Evolutionary conservation across 2,888 invertebrate genomes (phyloP).

Genomic region (Ariolimax columbianus): DNA sequence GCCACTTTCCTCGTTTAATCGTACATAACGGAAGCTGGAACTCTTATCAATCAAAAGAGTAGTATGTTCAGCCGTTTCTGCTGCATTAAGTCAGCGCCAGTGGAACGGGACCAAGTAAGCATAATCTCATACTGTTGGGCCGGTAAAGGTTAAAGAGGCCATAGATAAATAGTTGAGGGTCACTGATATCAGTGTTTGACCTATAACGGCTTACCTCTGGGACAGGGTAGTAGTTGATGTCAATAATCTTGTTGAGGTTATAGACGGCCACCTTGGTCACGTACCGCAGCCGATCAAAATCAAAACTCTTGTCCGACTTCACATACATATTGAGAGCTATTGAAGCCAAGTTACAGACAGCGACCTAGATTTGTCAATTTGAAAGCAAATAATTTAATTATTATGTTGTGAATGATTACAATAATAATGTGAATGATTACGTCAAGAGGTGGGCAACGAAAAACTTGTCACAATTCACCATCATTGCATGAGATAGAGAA

Average conservation of each 20-base stretch:
- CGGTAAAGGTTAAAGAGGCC: too few relatives aligned
- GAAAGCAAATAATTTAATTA: background rate
- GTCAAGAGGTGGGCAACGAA: too few relatives aligned
- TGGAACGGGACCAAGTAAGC: too few relatives aligned
- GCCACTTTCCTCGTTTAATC: too few relatives aligned
- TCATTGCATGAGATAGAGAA: too few relatives aligned
- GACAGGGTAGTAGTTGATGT: constrained; percentile 96
- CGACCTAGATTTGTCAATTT: constrained; percentile 82
- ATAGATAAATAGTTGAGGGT: background rate
- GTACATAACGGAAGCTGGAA: too few relatives aligned
- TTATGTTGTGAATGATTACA: background rate
- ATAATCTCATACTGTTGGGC: too few relatives aligned
- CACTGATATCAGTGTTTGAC: background rate
- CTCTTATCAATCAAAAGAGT: too few relatives aligned
- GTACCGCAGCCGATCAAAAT: constrained; percentile 91
- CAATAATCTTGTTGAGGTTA: constrained; percentile 97
- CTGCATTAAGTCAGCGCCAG: too few relatives aligned
- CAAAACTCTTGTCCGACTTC: constrained; percentile 86
- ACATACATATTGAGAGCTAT: constrained; percentile 97
- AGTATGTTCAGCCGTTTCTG: too few relatives aligned
- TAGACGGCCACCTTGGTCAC: constrained; percentile 93
- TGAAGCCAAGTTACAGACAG: constrained; percentile 98
- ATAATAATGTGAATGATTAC: too few relatives aligned
- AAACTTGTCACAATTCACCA: too few relatives aligned
- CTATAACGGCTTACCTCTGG: constrained; percentile 84